These are phyloP conservation scores for Hydraecia micacea DNA, from an alignment of 2,888 invertebrate species.

Conservation along the genomic window DNA sequence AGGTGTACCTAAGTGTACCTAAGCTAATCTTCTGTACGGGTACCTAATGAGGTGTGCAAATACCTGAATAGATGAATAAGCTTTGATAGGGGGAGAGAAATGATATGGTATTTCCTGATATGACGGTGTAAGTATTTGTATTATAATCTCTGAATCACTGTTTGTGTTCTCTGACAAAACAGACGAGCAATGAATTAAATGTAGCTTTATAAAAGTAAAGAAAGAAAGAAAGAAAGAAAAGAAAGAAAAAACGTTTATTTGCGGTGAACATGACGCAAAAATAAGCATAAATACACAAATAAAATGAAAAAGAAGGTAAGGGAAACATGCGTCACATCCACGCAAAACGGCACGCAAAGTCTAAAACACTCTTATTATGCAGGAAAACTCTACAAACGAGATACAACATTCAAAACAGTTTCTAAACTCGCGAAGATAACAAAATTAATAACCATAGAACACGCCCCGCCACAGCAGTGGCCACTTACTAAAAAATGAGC, in stretches of 20 bases:
- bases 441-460: neutral
- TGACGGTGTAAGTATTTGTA: neutral
- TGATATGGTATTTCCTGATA: neutral
- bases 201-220: neutral
- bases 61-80: neutral
- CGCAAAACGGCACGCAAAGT: too few species aligned
- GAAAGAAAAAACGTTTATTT: too few species aligned
- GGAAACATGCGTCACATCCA: too few species aligned
- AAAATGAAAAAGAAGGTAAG: too few species aligned
- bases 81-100: too few species aligned
- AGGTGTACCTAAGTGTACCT: too few species aligned
- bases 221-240: too few species aligned
- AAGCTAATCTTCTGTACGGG: too few species aligned
- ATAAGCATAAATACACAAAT: too few species aligned
- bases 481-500: constrained; percentile 76
- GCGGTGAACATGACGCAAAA: too few species aligned
- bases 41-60: neutral
- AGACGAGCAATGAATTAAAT: neutral
- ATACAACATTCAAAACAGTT: neutral
- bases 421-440: neutral
- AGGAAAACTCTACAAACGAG: neutral
- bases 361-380: neutral
- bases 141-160: neutral
- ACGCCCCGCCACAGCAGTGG: constrained; percentile 45
- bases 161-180: neutral